Conservation (phyloP, 2,113 vertebrate species). For the Delphinus delphis region DNA sequence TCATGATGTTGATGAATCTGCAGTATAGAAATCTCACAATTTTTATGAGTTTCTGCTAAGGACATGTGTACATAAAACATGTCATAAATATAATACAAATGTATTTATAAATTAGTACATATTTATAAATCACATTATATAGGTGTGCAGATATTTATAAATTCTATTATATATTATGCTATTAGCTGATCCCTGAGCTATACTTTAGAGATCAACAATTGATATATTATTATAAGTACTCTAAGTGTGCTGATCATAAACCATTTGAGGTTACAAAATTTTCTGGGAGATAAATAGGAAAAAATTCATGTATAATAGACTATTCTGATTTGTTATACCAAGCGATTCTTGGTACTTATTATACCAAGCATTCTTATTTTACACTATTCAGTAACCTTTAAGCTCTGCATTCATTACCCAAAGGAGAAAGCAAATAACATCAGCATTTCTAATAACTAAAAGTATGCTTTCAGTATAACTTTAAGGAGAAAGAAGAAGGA, state of each 20-base stretch:
- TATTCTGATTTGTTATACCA: not conserved
- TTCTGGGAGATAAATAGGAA: not conserved
- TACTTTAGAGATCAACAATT: not conserved
- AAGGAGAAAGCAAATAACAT: not conserved
- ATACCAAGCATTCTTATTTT: not conserved
- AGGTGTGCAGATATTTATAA: not conserved
- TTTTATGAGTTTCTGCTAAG: conserved; percentile 18
- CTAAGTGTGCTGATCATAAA: not conserved
- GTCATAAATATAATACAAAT: not conserved
- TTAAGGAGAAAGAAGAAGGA: not conserved
- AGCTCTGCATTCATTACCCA: not conserved
- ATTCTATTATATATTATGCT: not conserved
- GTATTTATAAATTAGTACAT: not conserved
- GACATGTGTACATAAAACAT: not conserved
- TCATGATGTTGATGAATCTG: not conserved
- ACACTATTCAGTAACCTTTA: not conserved
- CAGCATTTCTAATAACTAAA: not conserved
- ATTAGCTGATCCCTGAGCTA: not conserved
- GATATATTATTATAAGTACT: not conserved
- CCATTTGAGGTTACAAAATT: not conserved
- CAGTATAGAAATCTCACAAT: not conserved
- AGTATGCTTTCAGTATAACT: not conserved
- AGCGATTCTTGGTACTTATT: not conserved
- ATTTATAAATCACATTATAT: not conserved
- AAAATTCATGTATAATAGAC: not conserved